A percentile compares a stretch with the other conserved stretches of the same genome.
These are phyloP conservation scores for Drosophila dives DNA, from an alignment of 2,888 invertebrate species.

Conservation along the genomic window DNA sequence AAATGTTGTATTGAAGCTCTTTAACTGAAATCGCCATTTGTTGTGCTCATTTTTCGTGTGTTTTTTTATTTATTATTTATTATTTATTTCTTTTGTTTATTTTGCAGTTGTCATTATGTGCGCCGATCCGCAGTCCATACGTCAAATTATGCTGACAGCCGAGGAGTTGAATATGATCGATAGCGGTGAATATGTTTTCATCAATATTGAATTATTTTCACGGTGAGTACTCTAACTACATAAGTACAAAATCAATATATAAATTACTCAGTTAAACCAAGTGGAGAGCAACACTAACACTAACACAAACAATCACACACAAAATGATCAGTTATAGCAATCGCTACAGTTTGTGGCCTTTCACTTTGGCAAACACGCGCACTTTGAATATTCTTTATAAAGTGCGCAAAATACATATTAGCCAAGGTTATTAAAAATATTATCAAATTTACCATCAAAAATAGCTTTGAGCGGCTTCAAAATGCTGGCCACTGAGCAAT, in stretches of 20 bases:
- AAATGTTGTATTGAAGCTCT: conserved; percentile 8
- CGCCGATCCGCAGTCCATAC: conserved; percentile 93
- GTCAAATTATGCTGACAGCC: conserved; percentile 97
- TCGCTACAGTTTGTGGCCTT: conserved; percentile 69
- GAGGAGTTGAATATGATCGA: conserved; percentile 97
- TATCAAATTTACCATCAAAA: conserved; percentile 62
- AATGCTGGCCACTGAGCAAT: conserved; percentile 42
- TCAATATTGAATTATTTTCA: conserved; percentile 98
- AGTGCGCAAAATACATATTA: conserved; percentile 68
- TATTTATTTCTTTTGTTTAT: conserved; percentile 83
- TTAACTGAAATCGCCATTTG: conserved; percentile 30
- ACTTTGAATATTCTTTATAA: conserved; percentile 72
- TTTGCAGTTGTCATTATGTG: conserved; percentile 97
- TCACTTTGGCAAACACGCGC: conserved; percentile 73
- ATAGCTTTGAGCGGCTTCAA: conserved; percentile 56
- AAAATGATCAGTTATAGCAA: conserved; percentile 59
- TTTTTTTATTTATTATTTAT: not conserved
- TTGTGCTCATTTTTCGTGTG: conserved; percentile 24
- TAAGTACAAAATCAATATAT: conserved; percentile 50
- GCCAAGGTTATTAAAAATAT: conserved; percentile 71
- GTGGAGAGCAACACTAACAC: conserved; percentile 10
- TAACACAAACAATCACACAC: conserved; percentile 25
- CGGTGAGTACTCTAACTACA: conserved; percentile 88
- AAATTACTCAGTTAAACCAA: conserved; percentile 47
- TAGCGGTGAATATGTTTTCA: conserved; percentile 98